Conservation (phyloP, 2,797 vertebrate genomes). For the Cetoscarus ocellatus region DNA sequence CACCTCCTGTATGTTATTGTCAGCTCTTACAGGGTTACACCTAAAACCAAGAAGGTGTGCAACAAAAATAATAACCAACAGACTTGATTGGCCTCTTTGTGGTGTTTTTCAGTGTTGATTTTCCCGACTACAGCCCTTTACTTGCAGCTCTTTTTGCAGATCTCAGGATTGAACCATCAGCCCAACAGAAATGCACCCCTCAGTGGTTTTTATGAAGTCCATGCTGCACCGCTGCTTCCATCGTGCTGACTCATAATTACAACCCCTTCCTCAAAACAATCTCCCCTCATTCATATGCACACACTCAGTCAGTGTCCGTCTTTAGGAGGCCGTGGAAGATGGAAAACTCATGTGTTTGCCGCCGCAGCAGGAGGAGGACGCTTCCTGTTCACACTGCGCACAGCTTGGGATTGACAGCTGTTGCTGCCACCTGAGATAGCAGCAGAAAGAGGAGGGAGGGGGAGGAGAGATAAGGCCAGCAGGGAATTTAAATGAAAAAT, state of each 20-base stretch:
- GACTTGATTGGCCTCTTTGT: no score
- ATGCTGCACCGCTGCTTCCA: not conserved
- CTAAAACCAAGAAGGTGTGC: no score
- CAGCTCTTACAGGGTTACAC: not conserved
- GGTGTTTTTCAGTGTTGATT: no score
- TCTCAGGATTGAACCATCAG: not conserved
- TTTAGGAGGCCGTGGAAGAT: conserved; percentile 69
- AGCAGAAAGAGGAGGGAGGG: conserved; percentile 55
- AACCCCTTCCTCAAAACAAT: not conserved
- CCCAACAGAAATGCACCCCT: not conserved
- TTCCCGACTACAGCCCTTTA: not conserved
- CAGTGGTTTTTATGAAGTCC: not conserved
- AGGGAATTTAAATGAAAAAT: conserved; percentile 4
- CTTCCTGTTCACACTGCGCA: conserved; percentile 72
- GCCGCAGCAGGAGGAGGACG: conserved; percentile 64
- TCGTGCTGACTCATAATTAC: conserved; percentile 2
- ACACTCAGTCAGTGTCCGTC: not conserved
- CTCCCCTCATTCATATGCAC: not conserved
- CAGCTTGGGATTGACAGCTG: conserved; percentile 39
- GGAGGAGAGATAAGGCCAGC: conserved; percentile 31
- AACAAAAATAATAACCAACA: no score
- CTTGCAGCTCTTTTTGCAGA: not conserved
- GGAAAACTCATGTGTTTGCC: conserved; percentile 78
- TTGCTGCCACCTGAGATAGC: conserved; percentile 36
- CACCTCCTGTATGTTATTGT: no score